Percentiles rank a stretch among this genome's conserved stretches.
Evolutionary conservation across 2,113 vertebrate species (phyloP).

Genomic region (Syngnathoides biaculeatus): DNA sequence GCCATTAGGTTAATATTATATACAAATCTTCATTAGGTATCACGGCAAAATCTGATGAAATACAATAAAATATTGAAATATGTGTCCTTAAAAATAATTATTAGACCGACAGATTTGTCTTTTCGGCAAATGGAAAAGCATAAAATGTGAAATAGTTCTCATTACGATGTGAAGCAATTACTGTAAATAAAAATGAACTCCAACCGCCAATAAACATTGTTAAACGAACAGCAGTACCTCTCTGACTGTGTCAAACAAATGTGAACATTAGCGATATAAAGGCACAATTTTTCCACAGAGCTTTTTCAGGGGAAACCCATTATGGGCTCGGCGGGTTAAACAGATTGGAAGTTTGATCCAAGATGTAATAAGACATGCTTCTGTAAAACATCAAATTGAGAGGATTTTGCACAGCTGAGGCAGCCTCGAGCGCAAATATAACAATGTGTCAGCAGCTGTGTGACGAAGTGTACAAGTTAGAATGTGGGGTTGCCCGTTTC

Average conservation of each 20-base stretch:
- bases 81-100: neutral
- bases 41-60: neutral
- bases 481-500: neutral
- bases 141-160: neutral
- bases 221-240: neutral
- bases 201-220: neutral
- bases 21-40: neutral
- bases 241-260: neutral
- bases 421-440: neutral
- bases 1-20: neutral
- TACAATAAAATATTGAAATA: neutral
- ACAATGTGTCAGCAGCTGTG: neutral
- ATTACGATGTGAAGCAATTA: neutral
- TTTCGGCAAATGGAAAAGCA: neutral
- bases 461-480: neutral
- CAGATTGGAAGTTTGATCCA: neutral
- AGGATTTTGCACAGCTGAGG: neutral
- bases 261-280: neutral
- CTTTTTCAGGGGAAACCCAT: neutral
- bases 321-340: neutral
- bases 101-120: neutral
- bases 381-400: slow-evolving; percentile 2
- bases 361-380: slow-evolving; percentile 4
- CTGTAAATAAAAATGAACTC: neutral
- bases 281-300: neutral